Percentiles rank a stretch among this genome's conserved stretches.
Conservation (phyloP, 2,113 vertebrate species). For the Urocitellus parryii region DNA sequence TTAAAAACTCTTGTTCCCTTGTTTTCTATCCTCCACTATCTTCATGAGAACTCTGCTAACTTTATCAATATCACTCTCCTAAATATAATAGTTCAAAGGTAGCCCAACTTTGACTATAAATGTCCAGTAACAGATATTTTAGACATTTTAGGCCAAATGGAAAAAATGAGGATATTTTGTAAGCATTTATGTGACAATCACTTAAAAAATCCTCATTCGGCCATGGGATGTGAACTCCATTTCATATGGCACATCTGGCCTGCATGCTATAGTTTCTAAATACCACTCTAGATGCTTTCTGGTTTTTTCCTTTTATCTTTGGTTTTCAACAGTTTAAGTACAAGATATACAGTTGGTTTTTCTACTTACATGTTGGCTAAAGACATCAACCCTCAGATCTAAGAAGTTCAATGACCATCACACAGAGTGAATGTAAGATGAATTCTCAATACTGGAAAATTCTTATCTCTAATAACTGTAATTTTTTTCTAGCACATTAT, state of each 20-base stretch:
- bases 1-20: neutral
- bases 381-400: too few relatives aligned
- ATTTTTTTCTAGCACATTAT: neutral
- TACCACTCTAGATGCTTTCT: neutral
- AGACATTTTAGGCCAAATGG: neutral
- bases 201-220: neutral
- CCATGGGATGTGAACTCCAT: neutral
- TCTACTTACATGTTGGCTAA: neutral
- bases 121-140: constrained; percentile 7
- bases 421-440: too few relatives aligned
- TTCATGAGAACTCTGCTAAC: neutral
- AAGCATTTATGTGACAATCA: neutral
- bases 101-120: neutral
- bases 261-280: neutral
- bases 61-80: neutral
- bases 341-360: neutral
- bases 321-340: neutral
- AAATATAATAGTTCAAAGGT: neutral
- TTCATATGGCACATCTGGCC: neutral
- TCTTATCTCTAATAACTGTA: neutral
- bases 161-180: neutral
- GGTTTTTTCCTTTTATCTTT: neutral
- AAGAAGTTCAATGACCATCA: too few relatives aligned
- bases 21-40: neutral
- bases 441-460: neutral